Conservation (phyloP, 2,797 vertebrate species). For the Sibirionetta formosa region DNA sequence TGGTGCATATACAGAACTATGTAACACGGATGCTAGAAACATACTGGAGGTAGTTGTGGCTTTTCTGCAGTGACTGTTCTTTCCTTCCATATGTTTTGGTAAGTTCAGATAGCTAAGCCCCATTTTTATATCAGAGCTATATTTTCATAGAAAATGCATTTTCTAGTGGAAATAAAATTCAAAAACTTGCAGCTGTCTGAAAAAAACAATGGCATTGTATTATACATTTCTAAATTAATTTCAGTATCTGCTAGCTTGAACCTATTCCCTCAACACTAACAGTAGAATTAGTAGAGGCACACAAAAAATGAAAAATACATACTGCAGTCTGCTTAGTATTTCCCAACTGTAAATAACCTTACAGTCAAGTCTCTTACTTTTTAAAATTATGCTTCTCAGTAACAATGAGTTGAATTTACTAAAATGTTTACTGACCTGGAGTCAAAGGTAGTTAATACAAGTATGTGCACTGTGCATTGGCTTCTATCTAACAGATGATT, state of each 20-base stretch:
- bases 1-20: not conserved
- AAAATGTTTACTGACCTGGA: not conserved
- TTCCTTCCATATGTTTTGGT: not conserved
- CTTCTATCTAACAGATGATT: not conserved
- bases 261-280: not conserved
- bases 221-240: not conserved
- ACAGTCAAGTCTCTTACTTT: not conserved
- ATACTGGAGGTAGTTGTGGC: accelerated
- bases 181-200: not conserved
- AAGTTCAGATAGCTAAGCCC: not conserved
- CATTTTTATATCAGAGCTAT: not conserved
- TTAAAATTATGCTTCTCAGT: not conserved
- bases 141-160: not conserved
- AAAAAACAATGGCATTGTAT: not conserved
- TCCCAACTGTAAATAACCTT: not conserved
- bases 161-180: not conserved
- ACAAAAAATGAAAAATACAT: not conserved
- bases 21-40: not conserved
- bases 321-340: not conserved
- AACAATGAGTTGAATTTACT: not conserved
- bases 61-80: not conserved
- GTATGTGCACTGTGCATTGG: not conserved
- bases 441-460: not conserved
- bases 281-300: not conserved
- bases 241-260: not conserved